These are phyloP conservation scores for Lepetodrilus schrolli DNA, from an alignment of 2,888 invertebrate genomes.

Conservation along the genomic window DNA sequence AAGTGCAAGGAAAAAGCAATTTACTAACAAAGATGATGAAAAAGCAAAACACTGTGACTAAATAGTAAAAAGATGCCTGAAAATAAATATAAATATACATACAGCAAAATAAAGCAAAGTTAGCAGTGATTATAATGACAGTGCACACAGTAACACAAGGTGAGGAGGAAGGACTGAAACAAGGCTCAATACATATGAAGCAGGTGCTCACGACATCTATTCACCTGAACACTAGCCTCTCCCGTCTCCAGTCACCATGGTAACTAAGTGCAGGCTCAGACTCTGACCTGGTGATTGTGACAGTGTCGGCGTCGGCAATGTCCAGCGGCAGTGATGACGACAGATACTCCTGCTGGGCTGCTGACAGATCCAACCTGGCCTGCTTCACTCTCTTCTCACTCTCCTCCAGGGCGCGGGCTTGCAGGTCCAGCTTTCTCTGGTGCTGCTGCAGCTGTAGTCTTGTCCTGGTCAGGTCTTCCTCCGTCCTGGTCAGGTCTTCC, in stretches of 20 bases:
- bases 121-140: too few species aligned
- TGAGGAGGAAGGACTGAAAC: too few species aligned
- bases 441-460: constrained; percentile 4
- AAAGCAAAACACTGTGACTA: too few species aligned
- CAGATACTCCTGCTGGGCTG: constrained; percentile 9
- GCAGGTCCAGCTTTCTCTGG: neutral
- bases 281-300: constrained; percentile 38
- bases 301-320: constrained; percentile 31
- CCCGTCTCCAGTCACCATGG: constrained; percentile 21
- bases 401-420: constrained; percentile 36
- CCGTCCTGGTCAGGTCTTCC: constrained; percentile 35
- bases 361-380: constrained; percentile 37
- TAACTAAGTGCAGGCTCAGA: constrained; percentile 38
- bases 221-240: constrained; percentile 1
- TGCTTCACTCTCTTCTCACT: constrained; percentile 42
- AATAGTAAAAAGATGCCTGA: too few species aligned
- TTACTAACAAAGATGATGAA: too few species aligned
- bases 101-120: too few species aligned
- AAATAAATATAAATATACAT: too few species aligned
- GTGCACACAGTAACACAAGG: too few species aligned
- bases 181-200: too few species aligned
- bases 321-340: constrained; percentile 35
- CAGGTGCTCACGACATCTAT: too few species aligned
- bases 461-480: neutral
- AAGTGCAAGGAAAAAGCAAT: too few species aligned